phyloP scores from a whole-genome alignment of 2,888 invertebrate genomes.

The Aleiodes testaceus region DNA sequence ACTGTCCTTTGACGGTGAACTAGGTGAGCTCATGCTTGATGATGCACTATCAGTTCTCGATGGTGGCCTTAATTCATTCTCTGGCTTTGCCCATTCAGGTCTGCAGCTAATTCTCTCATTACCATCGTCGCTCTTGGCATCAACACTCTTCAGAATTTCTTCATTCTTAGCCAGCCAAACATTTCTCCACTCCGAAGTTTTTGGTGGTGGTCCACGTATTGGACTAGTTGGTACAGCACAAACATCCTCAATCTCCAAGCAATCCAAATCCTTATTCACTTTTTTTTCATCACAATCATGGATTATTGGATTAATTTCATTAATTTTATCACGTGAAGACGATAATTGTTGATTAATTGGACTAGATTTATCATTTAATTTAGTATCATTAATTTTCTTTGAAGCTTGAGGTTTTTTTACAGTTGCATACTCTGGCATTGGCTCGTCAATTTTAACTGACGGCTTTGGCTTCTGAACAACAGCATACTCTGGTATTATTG shows the following conservation, averaged over 20 bases:
- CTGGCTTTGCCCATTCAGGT: slow-evolving; percentile 69
- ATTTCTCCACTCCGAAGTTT: slow-evolving; percentile 69
- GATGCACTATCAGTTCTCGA: slow-evolving; percentile 67
- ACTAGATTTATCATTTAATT: slow-evolving; percentile 55
- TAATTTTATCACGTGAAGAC: slow-evolving; percentile 36
- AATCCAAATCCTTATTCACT: slow-evolving; percentile 54
- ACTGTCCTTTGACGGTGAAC: slow-evolving; percentile 69
- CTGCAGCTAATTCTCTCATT: slow-evolving; percentile 60
- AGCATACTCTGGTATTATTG: slow-evolving; percentile 66
- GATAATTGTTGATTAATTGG: slow-evolving; percentile 49
- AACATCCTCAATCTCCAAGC: slow-evolving; percentile 60
- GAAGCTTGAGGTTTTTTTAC: slow-evolving; percentile 60
- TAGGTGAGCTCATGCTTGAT: slow-evolving; percentile 69
- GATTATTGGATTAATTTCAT: slow-evolving; percentile 29
- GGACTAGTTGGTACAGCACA: slow-evolving; percentile 58
- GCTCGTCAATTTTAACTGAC: slow-evolving; percentile 32
- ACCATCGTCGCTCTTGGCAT: slow-evolving; percentile 59
- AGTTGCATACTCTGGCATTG: slow-evolving; percentile 67
- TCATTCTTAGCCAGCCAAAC: slow-evolving; percentile 70
- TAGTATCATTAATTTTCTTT: slow-evolving; percentile 50
- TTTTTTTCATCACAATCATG: slow-evolving; percentile 53
- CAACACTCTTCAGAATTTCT: slow-evolving; percentile 64
- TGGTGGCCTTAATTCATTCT: slow-evolving; percentile 64
- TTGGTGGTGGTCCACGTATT: slow-evolving; percentile 61
- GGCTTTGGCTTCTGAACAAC: slow-evolving; percentile 61